phyloP scores from a whole-genome alignment of 2,797 vertebrate species.

The Sebastes wilsoni region DNA sequence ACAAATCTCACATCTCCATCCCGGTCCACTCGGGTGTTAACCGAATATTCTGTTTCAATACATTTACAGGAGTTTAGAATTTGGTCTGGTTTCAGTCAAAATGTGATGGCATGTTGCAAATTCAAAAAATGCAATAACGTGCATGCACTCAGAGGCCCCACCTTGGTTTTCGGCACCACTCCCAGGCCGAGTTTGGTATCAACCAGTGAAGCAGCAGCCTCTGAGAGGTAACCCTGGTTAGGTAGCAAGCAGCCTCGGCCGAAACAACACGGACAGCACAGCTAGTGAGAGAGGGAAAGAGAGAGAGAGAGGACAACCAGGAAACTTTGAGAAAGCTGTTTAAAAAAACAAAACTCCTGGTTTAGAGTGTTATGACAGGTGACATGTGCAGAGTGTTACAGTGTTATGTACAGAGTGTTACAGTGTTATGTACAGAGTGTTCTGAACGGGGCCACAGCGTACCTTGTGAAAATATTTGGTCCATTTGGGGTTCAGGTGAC shows the following conservation, averaged over 20 bases:
- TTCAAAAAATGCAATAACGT: not conserved
- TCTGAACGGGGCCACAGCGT: not conserved
- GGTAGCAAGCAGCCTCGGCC: slow-evolving; percentile 95
- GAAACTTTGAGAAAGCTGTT: not conserved
- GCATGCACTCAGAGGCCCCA: slow-evolving; percentile 49
- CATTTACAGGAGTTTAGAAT: not conserved
- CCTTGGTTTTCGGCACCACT: slow-evolving; percentile 98
- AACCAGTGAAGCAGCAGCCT: slow-evolving; percentile 93
- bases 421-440: no score
- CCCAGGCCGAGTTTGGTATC: slow-evolving; percentile 92
- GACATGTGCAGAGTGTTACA: no score
- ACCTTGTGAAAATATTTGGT: slow-evolving; percentile 99
- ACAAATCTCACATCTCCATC: not conserved
- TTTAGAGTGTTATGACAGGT: not conserved
- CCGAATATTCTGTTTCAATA: not conserved
- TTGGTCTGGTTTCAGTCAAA: not conserved
- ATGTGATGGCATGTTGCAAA: not conserved
- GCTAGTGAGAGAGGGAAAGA: slow-evolving; percentile 29
- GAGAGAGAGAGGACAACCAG: not conserved
- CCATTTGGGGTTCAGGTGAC: slow-evolving; percentile 99
- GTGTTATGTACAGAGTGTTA: no score
- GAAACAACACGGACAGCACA: slow-evolving; percentile 98
- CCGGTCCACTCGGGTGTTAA: not conserved
- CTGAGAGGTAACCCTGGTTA: slow-evolving; percentile 98
- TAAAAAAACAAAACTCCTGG: no score